Percentiles rank a stretch among this genome's conserved stretches.
These are phyloP conservation scores for Sisor rabdophorus DNA, from an alignment of 2,113 vertebrate genomes.

Conservation along the genomic window DNA sequence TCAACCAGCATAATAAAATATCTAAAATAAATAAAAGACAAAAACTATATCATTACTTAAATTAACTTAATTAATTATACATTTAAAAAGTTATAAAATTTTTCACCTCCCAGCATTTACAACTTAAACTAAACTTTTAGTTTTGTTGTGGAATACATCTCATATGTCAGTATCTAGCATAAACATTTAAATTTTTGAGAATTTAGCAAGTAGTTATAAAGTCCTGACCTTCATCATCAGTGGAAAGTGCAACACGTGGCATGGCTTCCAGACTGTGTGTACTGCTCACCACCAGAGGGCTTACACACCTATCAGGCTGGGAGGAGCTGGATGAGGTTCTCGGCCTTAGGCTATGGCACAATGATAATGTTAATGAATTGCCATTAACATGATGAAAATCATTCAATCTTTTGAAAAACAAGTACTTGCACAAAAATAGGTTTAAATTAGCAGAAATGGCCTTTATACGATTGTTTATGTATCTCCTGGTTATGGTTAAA, in stretches of 20 bases:
- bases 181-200: too few species aligned
- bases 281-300: slow-evolving; percentile 79
- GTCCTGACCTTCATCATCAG: slow-evolving; percentile 81
- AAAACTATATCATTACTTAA: neutral
- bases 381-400: too few species aligned
- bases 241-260: slow-evolving; percentile 92
- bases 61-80: neutral
- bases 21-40: neutral
- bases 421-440: too few species aligned
- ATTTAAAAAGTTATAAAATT: neutral
- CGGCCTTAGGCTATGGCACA: slow-evolving; percentile 73
- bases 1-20: neutral
- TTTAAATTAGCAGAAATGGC: too few species aligned
- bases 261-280: slow-evolving; percentile 88
- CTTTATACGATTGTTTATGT: too few species aligned
- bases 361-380: neutral
- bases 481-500: too few species aligned
- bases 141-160: too few species aligned
- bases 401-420: too few species aligned
- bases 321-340: slow-evolving; percentile 84
- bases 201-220: too few species aligned
- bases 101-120: too few species aligned
- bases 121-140: too few species aligned
- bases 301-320: slow-evolving; percentile 80
- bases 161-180: too few species aligned